phyloP scores from a whole-genome alignment of 2,113 vertebrate species.

The Meriones unguiculatus region DNA sequence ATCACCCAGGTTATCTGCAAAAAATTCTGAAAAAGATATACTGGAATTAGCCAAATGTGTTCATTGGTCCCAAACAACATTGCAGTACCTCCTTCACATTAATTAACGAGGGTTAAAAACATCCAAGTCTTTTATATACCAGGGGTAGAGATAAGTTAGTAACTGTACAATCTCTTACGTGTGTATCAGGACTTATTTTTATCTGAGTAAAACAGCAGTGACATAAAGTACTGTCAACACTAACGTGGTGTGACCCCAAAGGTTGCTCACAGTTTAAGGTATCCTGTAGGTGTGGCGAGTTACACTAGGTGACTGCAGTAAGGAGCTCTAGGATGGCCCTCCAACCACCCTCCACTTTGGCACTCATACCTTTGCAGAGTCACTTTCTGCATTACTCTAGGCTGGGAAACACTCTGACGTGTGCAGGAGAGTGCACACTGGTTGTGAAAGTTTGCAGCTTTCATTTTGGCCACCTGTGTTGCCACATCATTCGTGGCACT shows the following conservation, averaged over 20 bases:
- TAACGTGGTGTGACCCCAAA: neutral
- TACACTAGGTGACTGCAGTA: neutral
- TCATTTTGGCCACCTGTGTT: neutral
- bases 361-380: neutral
- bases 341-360: neutral
- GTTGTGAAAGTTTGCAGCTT: slow-evolving; percentile 11
- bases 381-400: neutral
- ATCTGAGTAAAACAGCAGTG: neutral
- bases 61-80: neutral
- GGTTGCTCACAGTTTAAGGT: slow-evolving; percentile 27
- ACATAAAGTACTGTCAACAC: neutral
- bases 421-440: neutral
- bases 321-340: neutral
- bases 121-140: neutral
- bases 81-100: neutral
- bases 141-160: neutral
- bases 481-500: neutral
- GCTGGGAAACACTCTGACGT: neutral
- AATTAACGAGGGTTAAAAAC: slow-evolving; percentile 7
- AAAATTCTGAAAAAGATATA: slow-evolving; percentile 92
- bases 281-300: neutral
- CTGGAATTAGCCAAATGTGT: slow-evolving; percentile 50
- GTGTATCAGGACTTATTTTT: neutral
- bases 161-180: neutral
- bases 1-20: slow-evolving; percentile 97